Conservation (phyloP, 2,113 vertebrate species). For the Pseudolaguvia tuberculata region DNA sequence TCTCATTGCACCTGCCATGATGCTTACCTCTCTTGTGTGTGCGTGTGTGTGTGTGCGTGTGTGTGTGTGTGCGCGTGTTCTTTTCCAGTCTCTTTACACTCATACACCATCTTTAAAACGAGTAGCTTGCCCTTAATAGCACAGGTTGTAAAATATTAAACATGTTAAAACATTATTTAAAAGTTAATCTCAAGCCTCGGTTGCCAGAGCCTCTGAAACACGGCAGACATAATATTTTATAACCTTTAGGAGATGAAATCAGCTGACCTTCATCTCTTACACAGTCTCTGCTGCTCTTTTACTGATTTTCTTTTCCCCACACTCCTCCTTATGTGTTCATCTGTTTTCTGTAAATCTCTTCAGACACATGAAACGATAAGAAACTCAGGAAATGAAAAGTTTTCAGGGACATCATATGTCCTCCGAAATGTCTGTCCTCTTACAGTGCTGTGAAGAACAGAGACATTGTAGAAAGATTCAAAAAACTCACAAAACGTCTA, state of each 20-base stretch:
- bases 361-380: background rate
- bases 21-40: background rate
- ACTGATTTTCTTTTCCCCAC: background rate
- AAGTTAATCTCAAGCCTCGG: slow-evolving; percentile 40
- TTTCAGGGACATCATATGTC: background rate
- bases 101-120: slow-evolving; percentile 18
- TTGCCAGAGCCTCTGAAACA: slow-evolving; percentile 20
- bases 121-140: slow-evolving; percentile 45
- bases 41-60: background rate
- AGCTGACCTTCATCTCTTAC: background rate
- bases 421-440: background rate
- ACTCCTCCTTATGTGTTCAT: background rate
- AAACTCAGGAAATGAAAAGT: background rate
- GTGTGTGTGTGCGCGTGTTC: no score
- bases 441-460: background rate
- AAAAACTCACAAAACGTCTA: no score
- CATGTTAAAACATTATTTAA: slow-evolving; percentile 49
- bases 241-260: slow-evolving; percentile 16
- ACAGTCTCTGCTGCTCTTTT: background rate
- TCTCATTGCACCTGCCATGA: background rate
- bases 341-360: background rate
- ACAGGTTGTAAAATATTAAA: slow-evolving; percentile 46
- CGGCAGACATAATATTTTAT: slow-evolving; percentile 47
- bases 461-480: background rate
- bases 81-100: background rate